Percentiles rank a stretch among this genome's conserved stretches.
Evolutionary conservation across 2,797 vertebrate species (phyloP).

Genomic region (Babyrousa celebensis): DNA sequence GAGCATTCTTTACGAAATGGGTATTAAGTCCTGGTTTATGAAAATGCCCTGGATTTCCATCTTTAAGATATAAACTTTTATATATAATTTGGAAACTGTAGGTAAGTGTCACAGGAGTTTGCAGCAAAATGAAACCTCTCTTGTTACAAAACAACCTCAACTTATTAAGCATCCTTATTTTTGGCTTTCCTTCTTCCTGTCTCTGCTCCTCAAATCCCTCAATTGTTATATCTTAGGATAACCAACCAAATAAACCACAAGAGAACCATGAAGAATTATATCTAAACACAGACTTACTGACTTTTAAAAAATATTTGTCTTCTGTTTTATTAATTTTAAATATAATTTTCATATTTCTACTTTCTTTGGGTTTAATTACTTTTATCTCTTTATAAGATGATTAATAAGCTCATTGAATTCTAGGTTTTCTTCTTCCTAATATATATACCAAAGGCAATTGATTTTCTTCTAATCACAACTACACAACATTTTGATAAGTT

Average conservation of each 20-base stretch:
- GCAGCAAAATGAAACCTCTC: background rate
- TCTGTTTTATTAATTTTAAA: background rate
- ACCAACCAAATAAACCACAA: background rate
- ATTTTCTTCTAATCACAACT: background rate
- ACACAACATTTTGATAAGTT: background rate
- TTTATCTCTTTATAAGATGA: background rate
- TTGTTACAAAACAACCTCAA: background rate
- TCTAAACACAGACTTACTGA: background rate
- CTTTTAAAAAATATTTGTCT: background rate
- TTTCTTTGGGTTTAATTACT: background rate
- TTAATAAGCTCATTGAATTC: background rate
- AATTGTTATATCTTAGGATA: background rate
- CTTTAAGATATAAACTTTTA: background rate
- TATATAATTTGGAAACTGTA: background rate
- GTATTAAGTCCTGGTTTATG: background rate
- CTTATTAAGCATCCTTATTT: background rate
- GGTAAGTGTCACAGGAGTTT: background rate
- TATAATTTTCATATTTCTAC: constrained; percentile 5
- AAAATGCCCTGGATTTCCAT: background rate
- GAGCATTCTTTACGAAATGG: background rate
- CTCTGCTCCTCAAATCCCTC: background rate
- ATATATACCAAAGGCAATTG: background rate
- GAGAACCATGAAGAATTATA: background rate
- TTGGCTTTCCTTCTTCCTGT: background rate
- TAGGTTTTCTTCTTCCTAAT: background rate